A percentile compares a stretch with the other conserved stretches of the same genome.
Evolutionary conservation across 2,797 vertebrate genomes (phyloP).

Genomic region (Falco novaeseelandiae): DNA sequence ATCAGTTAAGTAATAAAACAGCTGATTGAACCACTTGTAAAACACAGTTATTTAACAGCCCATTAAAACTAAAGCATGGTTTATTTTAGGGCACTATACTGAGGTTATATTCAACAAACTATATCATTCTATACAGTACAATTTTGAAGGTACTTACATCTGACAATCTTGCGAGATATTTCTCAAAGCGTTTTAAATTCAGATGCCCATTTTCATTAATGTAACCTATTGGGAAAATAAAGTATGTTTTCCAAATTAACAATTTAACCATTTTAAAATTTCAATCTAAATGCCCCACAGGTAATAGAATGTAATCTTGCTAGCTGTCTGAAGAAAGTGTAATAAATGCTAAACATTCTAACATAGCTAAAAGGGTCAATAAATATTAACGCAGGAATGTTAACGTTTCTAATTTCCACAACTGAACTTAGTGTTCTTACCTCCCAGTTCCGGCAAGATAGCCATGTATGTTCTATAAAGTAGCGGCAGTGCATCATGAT

Average conservation of each 20-base stretch:
- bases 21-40: neutral
- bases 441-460: slow-evolving; percentile 88
- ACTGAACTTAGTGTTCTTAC: slow-evolving; percentile 74
- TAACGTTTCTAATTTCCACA: neutral
- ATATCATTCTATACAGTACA: neutral
- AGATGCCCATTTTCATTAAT: slow-evolving; percentile 96
- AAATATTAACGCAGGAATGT: neutral
- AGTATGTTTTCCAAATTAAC: neutral
- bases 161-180: slow-evolving; percentile 91
- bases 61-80: neutral
- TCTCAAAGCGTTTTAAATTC: slow-evolving; percentile 93
- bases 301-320: neutral
- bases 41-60: neutral
- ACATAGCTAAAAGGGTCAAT: neutral
- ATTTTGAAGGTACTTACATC: slow-evolving; percentile 82
- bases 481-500: slow-evolving; percentile 93
- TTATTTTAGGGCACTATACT: neutral
- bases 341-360: neutral
- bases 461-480: slow-evolving; percentile 96
- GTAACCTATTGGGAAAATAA: slow-evolving; percentile 84
- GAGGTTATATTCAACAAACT: neutral
- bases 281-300: neutral
- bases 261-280: neutral
- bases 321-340: neutral
- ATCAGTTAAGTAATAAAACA: neutral